Conservation (phyloP, 1,140 invertebrate genomes). For the Ips typographus region DNA sequence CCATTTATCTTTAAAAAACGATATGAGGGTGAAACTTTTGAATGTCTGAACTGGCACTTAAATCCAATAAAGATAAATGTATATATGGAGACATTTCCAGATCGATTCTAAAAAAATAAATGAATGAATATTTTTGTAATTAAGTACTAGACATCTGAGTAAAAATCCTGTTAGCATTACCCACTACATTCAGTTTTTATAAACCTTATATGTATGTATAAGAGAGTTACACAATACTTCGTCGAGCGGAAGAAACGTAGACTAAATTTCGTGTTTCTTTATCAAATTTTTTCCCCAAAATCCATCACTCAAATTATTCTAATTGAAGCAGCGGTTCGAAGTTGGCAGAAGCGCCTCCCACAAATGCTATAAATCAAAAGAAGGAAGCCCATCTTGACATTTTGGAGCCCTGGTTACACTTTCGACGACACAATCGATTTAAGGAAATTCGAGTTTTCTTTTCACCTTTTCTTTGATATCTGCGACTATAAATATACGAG, state of each 20-base stretch:
- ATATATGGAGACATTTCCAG: too few species aligned
- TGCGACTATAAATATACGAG: too few species aligned
- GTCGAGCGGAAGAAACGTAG: too few species aligned
- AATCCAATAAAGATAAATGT: background rate
- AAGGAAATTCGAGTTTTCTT: slow-evolving; percentile 21
- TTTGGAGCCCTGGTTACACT: slow-evolving; percentile 23
- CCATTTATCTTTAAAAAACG: slow-evolving; percentile 34
- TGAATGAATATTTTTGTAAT: too few species aligned
- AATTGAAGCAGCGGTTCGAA: slow-evolving; percentile 21
- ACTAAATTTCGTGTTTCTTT: background rate
- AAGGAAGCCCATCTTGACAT: slow-evolving; percentile 24
- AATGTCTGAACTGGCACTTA: background rate
- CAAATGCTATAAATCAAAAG: slow-evolving; percentile 30
- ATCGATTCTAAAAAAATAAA: too few species aligned
- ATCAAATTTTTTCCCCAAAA: slow-evolving; percentile 1
- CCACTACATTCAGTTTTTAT: too few species aligned
- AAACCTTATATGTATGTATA: too few species aligned
- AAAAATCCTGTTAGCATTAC: too few species aligned
- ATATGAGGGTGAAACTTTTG: background rate
- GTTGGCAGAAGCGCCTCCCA: slow-evolving; percentile 5
- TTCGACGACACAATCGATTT: slow-evolving; percentile 30
- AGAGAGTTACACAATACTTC: too few species aligned
- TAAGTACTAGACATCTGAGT: too few species aligned
- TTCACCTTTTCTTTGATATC: too few species aligned
- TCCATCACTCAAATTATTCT: slow-evolving; percentile 30